Evolutionary conservation across 2,113 vertebrate species (phyloP), one percentile per base, ranked within the genome.

Genomic region (Anser brachyrhynchus): DNA sequence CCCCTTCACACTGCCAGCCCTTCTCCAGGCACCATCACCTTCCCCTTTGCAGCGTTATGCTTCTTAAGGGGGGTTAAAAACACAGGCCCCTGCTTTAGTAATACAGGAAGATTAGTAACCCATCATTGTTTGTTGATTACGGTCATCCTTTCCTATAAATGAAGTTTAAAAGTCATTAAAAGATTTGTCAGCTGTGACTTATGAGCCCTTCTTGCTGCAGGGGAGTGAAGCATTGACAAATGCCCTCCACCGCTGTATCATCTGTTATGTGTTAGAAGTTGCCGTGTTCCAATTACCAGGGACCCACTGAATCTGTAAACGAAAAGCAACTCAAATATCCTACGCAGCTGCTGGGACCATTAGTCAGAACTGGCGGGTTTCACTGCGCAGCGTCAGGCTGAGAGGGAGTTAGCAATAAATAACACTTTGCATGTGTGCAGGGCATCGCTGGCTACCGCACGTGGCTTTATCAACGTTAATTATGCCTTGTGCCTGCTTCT

Each of bases 81-180:
- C 70, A 31, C 35, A 77, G 28, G 66, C 49, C 29, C 70, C 54
- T 54, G 80, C 46, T 52, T 23, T 55, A 94, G 91, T 94, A 91
- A 95, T 81, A 71, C 84, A 76, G 92, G 72, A 96, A 93, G 89
- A 98, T 95, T 92, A 96, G 96, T 39, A 97, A 95, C 91, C 94
- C 92, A 96, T 97, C 97, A 92, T 3, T 96, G 90, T 67, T 97
- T 91, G 92, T 93, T 97, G 98, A 97, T 97, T 96, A 97, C 62
- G 97, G 95, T 82, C 96, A 96, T 98, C 96, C 93, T 97, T 97
- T 97, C 84, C 97, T 97, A 95, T 97, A 98, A 98, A 98, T 97
- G 96, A 98, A 97, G 97, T 98, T 98, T 97, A 97, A 91, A 98
- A 98, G 96, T 97, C 97, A 98, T 97, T 97, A 97, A 91, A 97